Base-by-base conservation (phyloP, 2,797 vertebrate species). In the Helicolenus hilgendorfi region DNA sequence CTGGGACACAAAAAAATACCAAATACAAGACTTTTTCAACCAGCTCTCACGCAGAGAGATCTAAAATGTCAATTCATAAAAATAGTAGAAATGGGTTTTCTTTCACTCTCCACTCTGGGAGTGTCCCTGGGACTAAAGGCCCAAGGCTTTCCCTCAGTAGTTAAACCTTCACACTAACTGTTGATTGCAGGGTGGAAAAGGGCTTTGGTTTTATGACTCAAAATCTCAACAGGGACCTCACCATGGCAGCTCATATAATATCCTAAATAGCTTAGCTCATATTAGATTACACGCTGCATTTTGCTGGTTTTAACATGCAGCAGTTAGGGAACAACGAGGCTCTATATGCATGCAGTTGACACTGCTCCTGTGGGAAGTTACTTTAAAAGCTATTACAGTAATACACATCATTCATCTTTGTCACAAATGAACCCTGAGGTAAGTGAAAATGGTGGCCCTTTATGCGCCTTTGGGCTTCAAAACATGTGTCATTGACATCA, bases 241-340 rank as follows among this genome's bases (percentile, higher is more conserved):
- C 76, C 69, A 29, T 82, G 84, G 88, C 94, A 90, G 89, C 89
- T 94, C 94, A 92, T 93, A 94, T 79, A 92, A 90, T 89, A 94
- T 90, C 92, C 82, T 88, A 92, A 95, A 95, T 90, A 89, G 87
- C 86, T 92, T 79, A 63, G 82, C 94, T 88, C 79, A 83, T 94
- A 95, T 96, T 95, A 81, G 81, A 93, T 97, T 95, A 94, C 94
- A 92, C 7, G 81, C 87, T 86, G 80, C 62, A 88, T 92, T 93
- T 91, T 38, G 68, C 89, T 89, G 93, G 73, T 91, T 96, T 95
- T 92, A 91, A 92, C 93, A 89, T 95, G 81, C 63, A 86, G 83
- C 83, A 83, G 60, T 90, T 87, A 82, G 87, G 72, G 90, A 96
- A 96, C 94, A 95, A 91, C 71, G 58, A 65, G 68, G 29, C 89